Conservation (phyloP, 1,140 invertebrate genomes). For the Drosophila fuyamai region DNA sequence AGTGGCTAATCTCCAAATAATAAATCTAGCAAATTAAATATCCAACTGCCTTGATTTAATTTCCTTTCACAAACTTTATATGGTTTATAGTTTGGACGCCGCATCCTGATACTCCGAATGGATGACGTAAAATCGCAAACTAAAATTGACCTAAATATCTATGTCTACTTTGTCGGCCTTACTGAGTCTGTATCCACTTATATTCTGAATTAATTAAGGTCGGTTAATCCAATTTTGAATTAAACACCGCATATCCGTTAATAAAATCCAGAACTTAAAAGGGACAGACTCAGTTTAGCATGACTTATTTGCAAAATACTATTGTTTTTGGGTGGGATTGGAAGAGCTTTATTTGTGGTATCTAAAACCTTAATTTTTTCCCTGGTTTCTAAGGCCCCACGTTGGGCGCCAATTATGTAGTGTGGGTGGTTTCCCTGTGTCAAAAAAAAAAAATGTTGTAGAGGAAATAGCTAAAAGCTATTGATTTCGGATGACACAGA, state of each 20-base stretch:
- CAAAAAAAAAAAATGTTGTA: background rate
- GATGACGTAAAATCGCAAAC: conserved; percentile 5
- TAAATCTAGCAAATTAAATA: no score
- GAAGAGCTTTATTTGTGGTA: conserved; percentile 7
- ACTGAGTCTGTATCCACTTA: conserved; percentile 1
- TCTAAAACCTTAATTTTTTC: conserved; percentile 3
- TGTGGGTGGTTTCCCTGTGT: conserved; percentile 2
- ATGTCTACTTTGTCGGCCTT: background rate
- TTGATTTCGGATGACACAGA: no score
- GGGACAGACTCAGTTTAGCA: conserved; percentile 1
- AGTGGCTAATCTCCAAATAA: no score
- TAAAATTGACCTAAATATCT: conserved; percentile 3
- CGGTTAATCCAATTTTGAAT: background rate
- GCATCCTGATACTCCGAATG: background rate
- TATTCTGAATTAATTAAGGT: conserved; percentile 1
- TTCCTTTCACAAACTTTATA: conserved; percentile 4
- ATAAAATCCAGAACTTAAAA: conserved; percentile 1
- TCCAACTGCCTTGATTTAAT: no score
- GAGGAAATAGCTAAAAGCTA: background rate
- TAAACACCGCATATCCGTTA: conserved; percentile 1
- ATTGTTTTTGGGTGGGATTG: conserved; percentile 1
- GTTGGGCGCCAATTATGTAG: conserved; percentile 11
- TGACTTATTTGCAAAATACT: background rate
- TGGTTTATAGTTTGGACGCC: conserved; percentile 5
- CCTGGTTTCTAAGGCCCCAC: background rate